Evolutionary conservation across 2,888 invertebrate genomes (phyloP), one percentile per base, ranked within the genome.

Genomic region (Pinctada fucata): DNA sequence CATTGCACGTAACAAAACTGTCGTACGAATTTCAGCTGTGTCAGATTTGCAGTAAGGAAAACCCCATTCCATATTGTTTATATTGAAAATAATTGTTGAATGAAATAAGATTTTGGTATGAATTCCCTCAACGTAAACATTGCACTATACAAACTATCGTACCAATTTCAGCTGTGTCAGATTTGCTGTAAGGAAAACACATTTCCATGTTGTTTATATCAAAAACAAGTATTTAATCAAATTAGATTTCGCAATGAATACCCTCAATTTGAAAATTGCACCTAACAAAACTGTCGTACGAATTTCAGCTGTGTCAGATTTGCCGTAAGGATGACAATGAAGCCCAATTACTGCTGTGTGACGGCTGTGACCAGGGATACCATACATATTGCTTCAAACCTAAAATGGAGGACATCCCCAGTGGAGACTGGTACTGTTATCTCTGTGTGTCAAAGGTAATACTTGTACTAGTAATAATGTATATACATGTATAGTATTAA

Each of bases 361-460:
- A 99, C 93, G 97, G 98, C 84, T 99, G 99, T 93, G 99, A 99
- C 93, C 97, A 97, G 92, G 99, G 99, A 73, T 99, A 98, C 93
- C 99, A 99, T 94, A 99, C 98, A 71, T 99, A 99, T 93, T 99
- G 99, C 94, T 99, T 99, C 94, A 97, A 97, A 92, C 99, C 99
- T 83, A 95, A 96, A 92, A 96, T 99, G 96, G 97, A 97, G 79
- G 96, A 96, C 90, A 98, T 99, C 93, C 99, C 99, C 31, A 98
- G 98, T 87, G 99, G 99, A 51, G 98, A 99, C 93, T 99, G 99
- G 99, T 99, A 97, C 93, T 99, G 98, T 93, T 97, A 96, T 94
- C 97, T 97, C 91, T 99, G 98, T 93, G 90, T 92, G 31, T 89
- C 92, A 45, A 91, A 92, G 89, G 91, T 91, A 81, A 82, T 65